Evolutionary conservation across 2,113 vertebrate genomes (phyloP).

Genomic region (Motacilla tschutschensis): DNA sequence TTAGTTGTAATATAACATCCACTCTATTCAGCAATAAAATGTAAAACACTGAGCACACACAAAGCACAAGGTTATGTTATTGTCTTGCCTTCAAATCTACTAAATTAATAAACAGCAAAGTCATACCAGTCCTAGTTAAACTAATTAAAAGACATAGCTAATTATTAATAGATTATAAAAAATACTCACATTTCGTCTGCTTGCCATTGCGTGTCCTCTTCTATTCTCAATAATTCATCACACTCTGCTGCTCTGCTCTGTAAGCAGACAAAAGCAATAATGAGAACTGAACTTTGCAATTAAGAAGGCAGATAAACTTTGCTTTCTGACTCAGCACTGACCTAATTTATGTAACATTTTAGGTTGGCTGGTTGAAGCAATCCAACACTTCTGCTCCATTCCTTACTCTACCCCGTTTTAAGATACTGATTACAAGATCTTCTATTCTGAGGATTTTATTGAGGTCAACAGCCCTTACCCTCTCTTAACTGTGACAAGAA

Average conservation of each 20-base stretch:
- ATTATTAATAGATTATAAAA: not conserved
- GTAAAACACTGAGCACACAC: not conserved
- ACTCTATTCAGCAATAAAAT: not conserved
- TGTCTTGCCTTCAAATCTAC: not conserved
- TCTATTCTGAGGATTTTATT: constrained; percentile 18
- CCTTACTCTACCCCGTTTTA: not conserved
- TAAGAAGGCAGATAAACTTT: not conserved
- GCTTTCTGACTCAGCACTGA: not conserved
- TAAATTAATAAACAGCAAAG: not conserved
- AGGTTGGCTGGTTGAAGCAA: not conserved
- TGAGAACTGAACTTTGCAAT: constrained; percentile 5
- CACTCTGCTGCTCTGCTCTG: constrained; percentile 83
- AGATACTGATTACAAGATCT: not conserved
- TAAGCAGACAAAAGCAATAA: not conserved
- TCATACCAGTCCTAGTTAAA: not conserved
- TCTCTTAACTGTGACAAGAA: not conserved
- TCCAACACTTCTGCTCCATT: not conserved
- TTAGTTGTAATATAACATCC: not conserved
- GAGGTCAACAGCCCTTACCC: constrained; percentile 10
- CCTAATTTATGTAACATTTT: constrained; percentile 10
- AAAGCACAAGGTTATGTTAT: not conserved
- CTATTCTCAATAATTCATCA: constrained; percentile 91
- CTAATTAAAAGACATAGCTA: not conserved
- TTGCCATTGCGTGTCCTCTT: constrained; percentile 86
- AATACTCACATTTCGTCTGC: constrained; percentile 77